Base-by-base conservation (phyloP, 2,888 invertebrate species). In the Sacculina carcini region DNA sequence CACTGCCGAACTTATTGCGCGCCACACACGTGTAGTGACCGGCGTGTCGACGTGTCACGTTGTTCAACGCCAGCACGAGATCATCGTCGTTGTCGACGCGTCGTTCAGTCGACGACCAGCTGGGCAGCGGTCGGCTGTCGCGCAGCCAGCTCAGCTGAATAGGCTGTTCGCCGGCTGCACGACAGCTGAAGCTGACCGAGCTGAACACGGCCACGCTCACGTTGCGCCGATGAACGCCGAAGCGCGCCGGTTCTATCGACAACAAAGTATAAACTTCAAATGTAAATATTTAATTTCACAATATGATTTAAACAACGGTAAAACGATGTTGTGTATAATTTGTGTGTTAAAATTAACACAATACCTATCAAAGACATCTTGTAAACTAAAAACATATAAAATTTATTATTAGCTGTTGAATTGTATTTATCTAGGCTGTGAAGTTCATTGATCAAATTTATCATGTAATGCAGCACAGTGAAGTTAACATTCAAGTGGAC, bases 1-100 rank as follows among this genome's bases (percentile, higher is more conserved):
- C 69, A 52, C 65, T 63, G 7, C 70, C 71, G 58, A 64, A 69
- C 36, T 64, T 62, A 58, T 71, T 71, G 53, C 64, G 64, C 9
- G 69, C 69, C 48, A 61, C 63, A 58, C 71, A 70, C 23, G 65
- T 65, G 59, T 68, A 69, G 31, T 64, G 56, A 9, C 63, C 63
- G 6, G 61, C 61, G 50, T 64, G 62, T 23, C 57, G 52, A 7
- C 61, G 55, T 5, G 58, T 56, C n/a, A 62, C 54, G 12, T 58
- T 57, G 23, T 58, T 55, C 10, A 64, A 56, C 52, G 59, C 60
- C 1, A 64, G 56, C 52, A 56, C 61, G 54, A 19, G 51, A 58
- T 24, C 60, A 59, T 51, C 50, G 55, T 31, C 50, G 54, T 40
- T 39, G 44, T 31, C 46, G 44, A 50, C 56, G 52, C 5, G 60